Evolutionary conservation across 1,140 invertebrate genomes (phyloP), one percentile per base, ranked within the genome.

Genomic region (Drosophila burlai): DNA sequence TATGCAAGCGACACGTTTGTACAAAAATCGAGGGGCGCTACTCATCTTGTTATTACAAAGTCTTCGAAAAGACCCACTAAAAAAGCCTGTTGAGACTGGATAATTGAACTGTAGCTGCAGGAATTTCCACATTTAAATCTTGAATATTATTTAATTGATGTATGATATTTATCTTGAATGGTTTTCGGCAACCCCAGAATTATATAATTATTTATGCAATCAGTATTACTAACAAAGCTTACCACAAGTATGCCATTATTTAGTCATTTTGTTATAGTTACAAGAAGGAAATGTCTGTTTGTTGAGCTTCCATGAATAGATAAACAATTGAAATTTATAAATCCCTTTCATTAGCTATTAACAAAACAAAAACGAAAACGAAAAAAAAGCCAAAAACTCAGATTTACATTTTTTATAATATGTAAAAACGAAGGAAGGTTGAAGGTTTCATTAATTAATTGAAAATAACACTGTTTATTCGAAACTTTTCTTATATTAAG

Each of bases 271-370:
- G 24, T 45, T 62, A 26, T 21, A 18, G 26, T 42, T 58, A 16
- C 9, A 13, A 10, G 8, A 29, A 26, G 7, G n/a, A 31, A 46
- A 67, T 67, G 38, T 69, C 47, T 38, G 61, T 71, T 71, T 54
- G 47, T 47, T 68, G 67, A 71, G 67, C 67, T 71, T 71, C 67
- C 67, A 66, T 55, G 63, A 18, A 16, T 71, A 71, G 67, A 36
- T 68, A 67, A 68, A 71, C 49, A 43, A 42, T 67, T 67, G 21
- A 68, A 55, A 71, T 68, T 67, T 67, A 69, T n/a, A 67, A 29
- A 54, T 55, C 36, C 24, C 26, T 67, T 52, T 54, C 29, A n/a
- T 67, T 71, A 68, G 67, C 24, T 68, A 45, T 26, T 21, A 65
- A 29, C 16, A 36, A 34, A 24, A 36, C 9, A n/a, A 34, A 18